Percentiles rank a stretch among this genome's conserved stretches.
Conservation (phyloP, 1,140 invertebrate species). For the Coelopa frigida region DNA sequence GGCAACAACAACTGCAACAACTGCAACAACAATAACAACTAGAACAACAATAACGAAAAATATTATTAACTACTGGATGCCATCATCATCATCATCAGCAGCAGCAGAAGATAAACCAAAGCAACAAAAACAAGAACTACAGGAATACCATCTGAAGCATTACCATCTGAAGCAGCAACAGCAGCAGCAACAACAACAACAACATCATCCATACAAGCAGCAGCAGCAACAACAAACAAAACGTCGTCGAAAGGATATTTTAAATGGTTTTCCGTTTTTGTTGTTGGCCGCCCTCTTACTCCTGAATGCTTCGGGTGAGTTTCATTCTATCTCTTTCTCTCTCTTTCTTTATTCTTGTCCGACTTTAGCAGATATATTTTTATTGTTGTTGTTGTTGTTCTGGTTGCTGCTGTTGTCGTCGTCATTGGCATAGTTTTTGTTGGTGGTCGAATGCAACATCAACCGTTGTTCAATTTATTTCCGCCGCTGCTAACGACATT, state of each 20-base stretch:
- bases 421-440: constrained; percentile 1
- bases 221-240: constrained; percentile 12
- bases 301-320: constrained; percentile 6
- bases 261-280: constrained; percentile 21
- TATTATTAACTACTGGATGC: constrained; percentile 2
- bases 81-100: constrained; percentile 11
- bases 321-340: constrained; percentile 1
- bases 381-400: constrained; percentile 3
- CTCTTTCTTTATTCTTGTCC: neutral
- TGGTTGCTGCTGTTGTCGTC: no score
- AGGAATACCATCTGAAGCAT: constrained; percentile 16
- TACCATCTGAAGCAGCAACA: constrained; percentile 13
- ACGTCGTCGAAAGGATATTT: constrained; percentile 26
- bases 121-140: constrained; percentile 20
- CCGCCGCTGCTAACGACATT: no score
- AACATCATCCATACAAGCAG: constrained; percentile 5
- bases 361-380: neutral
- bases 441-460: no score
- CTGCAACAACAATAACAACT: neutral
- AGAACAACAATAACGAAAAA: constrained; percentile 5
- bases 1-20: neutral
- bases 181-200: constrained; percentile 5
- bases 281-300: no score
- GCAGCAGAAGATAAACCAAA: constrained; percentile 1
- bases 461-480: no score